Conservation (phyloP, 2,888 invertebrate species). For the Cantharis flavilabris region DNA sequence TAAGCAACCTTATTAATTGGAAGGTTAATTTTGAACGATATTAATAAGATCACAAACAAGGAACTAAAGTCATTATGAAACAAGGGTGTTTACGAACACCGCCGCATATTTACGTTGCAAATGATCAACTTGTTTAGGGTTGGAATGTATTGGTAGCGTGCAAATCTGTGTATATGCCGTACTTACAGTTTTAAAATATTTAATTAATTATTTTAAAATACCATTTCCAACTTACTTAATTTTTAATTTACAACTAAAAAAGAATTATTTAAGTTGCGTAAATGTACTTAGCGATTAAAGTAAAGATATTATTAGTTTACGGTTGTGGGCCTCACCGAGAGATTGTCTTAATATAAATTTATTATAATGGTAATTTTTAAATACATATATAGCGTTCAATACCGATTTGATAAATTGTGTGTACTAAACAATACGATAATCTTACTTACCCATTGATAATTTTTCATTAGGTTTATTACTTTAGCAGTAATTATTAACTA, state of each 20-base stretch:
- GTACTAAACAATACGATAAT: background rate
- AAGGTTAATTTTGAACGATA: background rate
- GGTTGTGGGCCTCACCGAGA: too few relatives aligned
- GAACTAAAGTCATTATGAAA: background rate
- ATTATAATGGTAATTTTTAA: background rate
- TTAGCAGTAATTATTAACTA: background rate
- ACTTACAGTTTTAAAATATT: background rate
- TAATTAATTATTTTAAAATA: background rate
- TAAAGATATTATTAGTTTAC: too few relatives aligned
- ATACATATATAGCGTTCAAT: too few relatives aligned
- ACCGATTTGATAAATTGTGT: background rate
- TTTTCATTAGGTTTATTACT: background rate
- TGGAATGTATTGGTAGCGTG: background rate
- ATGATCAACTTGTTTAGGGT: background rate
- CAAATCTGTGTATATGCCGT: background rate
- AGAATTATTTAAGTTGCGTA: too few relatives aligned
- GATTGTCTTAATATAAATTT: background rate
- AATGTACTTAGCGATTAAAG: too few relatives aligned
- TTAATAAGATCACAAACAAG: background rate
- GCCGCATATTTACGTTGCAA: background rate
- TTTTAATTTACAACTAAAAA: too few relatives aligned
- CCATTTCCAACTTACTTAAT: too few relatives aligned
- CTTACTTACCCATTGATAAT: background rate
- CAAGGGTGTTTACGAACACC: background rate
- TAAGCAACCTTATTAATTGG: background rate